phyloP scores from a whole-genome alignment of 2,113 vertebrate genomes.

The Ovis aries region ARS-UI_Ramb_v3.0 NC_056057.1:78123501-78124000 shows the following conservation, averaged over 20 bases:
- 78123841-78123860: neutral
- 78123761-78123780: neutral
- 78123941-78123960: neutral
- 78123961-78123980: neutral
- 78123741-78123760: neutral
- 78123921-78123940: neutral
- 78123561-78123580: neutral
- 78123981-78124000: rapidly evolving
- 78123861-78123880: neutral
- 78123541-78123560: neutral
- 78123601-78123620: neutral
- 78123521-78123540: neutral
- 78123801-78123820: neutral
- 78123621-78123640: neutral
- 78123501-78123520: neutral
- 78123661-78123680: neutral
- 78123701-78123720: neutral
- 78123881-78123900: neutral
- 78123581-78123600: neutral
- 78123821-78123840: neutral
- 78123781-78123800: neutral
- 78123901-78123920: neutral
- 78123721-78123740: no score
- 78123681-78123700: neutral
- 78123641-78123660: neutral